phyloP scores from a whole-genome alignment of 2,797 vertebrate species.

The Danio albolineatus region DNA sequence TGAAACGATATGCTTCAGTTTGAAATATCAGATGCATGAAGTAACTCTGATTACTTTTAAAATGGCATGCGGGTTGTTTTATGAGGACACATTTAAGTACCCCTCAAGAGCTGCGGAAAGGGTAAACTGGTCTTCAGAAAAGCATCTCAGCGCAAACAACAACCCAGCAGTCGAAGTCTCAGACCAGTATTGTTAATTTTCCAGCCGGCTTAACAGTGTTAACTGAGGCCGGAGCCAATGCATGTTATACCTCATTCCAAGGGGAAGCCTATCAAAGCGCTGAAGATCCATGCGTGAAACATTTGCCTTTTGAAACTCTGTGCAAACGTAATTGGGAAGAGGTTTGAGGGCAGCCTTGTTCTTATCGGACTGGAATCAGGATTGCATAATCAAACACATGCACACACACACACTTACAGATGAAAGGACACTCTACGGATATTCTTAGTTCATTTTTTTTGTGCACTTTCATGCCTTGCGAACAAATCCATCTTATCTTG shows the following conservation, averaged over 20 bases:
- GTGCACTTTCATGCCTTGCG: neutral
- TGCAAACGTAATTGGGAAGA: constrained; percentile 36
- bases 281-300: constrained; percentile 28
- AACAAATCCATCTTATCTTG: no score
- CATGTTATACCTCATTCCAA: constrained; percentile 62
- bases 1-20: no score
- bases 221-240: constrained; percentile 69
- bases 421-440: neutral
- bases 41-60: neutral
- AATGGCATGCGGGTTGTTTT: neutral
- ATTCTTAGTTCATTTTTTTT: neutral
- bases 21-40: neutral
- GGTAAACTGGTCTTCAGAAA: neutral
- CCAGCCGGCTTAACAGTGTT: constrained; percentile 71
- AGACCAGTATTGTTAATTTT: constrained; percentile 72
- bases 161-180: constrained; percentile 54
- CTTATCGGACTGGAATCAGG: neutral
- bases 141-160: neutral
- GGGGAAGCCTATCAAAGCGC: constrained; percentile 55
- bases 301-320: constrained; percentile 1
- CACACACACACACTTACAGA: neutral
- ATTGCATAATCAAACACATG: neutral
- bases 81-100: neutral
- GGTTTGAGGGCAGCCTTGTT: constrained; percentile 11
- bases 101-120: neutral